Percentiles rank a stretch among this genome's conserved stretches.
phyloP scores from a whole-genome alignment of 2,797 vertebrate genomes.

The Heliangelus exortis region DNA sequence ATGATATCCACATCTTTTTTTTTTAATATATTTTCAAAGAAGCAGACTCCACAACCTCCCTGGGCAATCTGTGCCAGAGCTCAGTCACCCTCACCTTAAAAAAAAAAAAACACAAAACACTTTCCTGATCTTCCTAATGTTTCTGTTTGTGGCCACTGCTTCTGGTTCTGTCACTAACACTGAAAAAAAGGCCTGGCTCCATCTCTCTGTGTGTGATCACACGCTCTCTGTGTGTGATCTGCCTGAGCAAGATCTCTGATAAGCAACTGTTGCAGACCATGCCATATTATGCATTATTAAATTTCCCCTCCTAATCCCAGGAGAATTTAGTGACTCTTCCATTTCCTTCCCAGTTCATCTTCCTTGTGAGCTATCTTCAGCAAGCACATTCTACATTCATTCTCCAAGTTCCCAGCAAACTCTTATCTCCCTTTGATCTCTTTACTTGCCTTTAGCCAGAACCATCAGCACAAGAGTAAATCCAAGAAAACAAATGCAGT shows the following conservation, averaged over 20 bases:
- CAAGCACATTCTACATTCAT: background rate
- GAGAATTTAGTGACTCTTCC: background rate
- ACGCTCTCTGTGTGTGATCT: background rate
- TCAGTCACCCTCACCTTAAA: too few relatives aligned
- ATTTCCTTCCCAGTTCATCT: background rate
- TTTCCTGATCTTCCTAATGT: too few relatives aligned
- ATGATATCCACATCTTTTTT: too few relatives aligned
- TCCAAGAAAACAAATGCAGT: background rate
- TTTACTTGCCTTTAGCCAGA: background rate
- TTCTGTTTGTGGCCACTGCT: too few relatives aligned
- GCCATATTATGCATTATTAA: too few relatives aligned
- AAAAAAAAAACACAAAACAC: too few relatives aligned
- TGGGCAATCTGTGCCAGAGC: too few relatives aligned
- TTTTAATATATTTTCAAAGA: too few relatives aligned
- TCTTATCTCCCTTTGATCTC: background rate
- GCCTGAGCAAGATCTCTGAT: background rate
- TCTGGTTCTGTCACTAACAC: too few relatives aligned
- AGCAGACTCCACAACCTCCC: too few relatives aligned
- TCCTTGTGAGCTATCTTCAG: background rate
- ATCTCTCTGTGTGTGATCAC: too few relatives aligned
- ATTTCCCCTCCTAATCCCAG: background rate
- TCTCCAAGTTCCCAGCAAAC: background rate
- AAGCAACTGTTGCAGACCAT: background rate
- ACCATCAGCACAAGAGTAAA: background rate
- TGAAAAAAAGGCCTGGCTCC: too few relatives aligned